Conservation (phyloP, 1,140 invertebrate genomes). For the Ips typographus region DNA sequence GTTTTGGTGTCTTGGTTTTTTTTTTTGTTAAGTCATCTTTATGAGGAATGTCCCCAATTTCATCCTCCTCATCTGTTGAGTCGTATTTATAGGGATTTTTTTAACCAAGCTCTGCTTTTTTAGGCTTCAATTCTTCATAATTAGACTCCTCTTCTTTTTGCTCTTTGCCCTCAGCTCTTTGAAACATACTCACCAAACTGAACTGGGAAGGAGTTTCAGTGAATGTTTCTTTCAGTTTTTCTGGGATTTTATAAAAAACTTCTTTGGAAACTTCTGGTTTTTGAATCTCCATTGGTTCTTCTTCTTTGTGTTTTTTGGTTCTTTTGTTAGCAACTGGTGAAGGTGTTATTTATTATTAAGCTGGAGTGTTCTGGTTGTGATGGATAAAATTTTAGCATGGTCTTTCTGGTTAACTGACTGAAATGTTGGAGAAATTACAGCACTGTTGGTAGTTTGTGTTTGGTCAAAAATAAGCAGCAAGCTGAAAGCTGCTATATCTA, state of each 20-base stretch:
- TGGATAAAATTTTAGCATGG: conserved; percentile 66
- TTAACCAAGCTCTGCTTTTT: conserved; percentile 5
- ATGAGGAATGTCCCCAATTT: conserved; percentile 38
- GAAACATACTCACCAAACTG: conserved; percentile 61
- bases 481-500: conserved; percentile 61
- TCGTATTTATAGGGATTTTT: conserved; percentile 64
- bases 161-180: conserved; percentile 43
- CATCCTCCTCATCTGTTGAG: conserved; percentile 59
- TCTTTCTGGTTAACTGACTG: conserved; percentile 16
- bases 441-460: conserved; percentile 32
- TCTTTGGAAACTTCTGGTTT: conserved; percentile 60
- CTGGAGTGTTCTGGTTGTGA: conserved; percentile 56
- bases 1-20: not conserved
- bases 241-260: conserved; percentile 64
- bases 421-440: not conserved
- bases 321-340: conserved; percentile 17
- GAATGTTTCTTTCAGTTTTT: conserved; percentile 58
- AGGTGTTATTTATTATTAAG: conserved; percentile 35
- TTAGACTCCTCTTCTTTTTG: not conserved
- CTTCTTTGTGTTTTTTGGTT: conserved; percentile 50
- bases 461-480: too few relatives aligned
- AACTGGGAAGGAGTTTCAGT: conserved; percentile 56
- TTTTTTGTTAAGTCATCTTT: conserved; percentile 10
- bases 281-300: conserved; percentile 14
- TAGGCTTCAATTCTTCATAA: conserved; percentile 36